phyloP scores from a whole-genome alignment of 2,888 invertebrate genomes.

The Heliconius ismenius region DNA sequence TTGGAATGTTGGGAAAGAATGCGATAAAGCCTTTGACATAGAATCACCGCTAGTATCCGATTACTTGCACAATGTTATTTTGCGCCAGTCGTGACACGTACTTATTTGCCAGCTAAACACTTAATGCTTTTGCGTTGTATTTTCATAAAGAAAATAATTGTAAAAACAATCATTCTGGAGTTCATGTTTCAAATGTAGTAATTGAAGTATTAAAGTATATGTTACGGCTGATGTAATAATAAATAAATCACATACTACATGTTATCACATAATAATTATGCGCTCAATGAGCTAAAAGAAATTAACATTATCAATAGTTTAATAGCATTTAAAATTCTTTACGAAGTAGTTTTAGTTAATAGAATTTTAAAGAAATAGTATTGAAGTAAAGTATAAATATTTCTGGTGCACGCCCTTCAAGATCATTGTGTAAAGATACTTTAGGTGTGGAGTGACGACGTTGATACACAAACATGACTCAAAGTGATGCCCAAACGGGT shows the following conservation, averaged over 20 bases:
- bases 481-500: conserved; percentile 34
- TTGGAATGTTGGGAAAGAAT: conserved; percentile 55
- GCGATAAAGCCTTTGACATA: conserved; percentile 50
- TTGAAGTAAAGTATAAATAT: conserved; percentile 30
- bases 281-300: no score
- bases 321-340: background rate
- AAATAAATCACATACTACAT: no score
- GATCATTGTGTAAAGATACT: conserved; percentile 37
- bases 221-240: no score
- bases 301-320: background rate
- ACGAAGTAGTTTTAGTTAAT: background rate
- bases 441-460: conserved; percentile 42
- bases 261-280: no score
- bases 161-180: background rate
- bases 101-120: background rate
- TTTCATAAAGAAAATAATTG: background rate
- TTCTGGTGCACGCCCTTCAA: conserved; percentile 30
- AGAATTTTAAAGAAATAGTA: conserved; percentile 22
- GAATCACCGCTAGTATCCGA: conserved; percentile 44
- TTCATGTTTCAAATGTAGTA: background rate
- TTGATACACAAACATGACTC: conserved; percentile 39
- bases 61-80: conserved; percentile 45
- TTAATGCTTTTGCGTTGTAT: background rate
- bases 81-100: conserved; percentile 19
- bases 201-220: no score